These are phyloP conservation scores for Cyanistes caeruleus DNA, from an alignment of 2,113 vertebrate genomes.

Conservation along the genomic window DNA sequence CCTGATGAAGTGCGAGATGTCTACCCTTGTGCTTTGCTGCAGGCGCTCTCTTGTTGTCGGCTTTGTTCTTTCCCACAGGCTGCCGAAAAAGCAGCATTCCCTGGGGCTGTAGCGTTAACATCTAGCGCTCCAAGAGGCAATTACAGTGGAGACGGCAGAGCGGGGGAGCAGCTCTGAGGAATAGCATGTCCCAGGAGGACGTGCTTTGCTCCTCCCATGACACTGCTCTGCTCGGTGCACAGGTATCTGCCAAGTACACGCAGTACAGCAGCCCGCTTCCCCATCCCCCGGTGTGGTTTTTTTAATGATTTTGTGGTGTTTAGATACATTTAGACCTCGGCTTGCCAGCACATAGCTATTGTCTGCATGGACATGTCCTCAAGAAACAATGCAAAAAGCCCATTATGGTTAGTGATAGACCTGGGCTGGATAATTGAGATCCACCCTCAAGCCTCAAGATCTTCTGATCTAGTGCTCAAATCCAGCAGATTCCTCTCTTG, in stretches of 20 bases:
- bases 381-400: not conserved
- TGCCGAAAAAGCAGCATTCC: not conserved
- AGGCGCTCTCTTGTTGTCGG: not conserved
- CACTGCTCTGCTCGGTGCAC: not conserved
- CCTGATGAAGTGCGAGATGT: not conserved
- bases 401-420: slow-evolving; percentile 34
- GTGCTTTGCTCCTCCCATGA: not conserved
- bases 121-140: not conserved
- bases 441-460: slow-evolving; percentile 27
- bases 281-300: not conserved
- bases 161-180: not conserved
- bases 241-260: not conserved
- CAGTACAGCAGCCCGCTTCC: not conserved
- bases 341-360: slow-evolving; percentile 24
- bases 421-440: not conserved
- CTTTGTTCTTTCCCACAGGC: slow-evolving; percentile 14
- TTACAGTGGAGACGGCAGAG: not conserved
- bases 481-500: not conserved
- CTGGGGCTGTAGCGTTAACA: not conserved
- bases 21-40: not conserved
- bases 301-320: not conserved
- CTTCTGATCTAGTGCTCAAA: slow-evolving; percentile 27
- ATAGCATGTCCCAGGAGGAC: not conserved
- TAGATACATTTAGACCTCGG: not conserved
- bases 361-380: slow-evolving; percentile 40